A percentile compares a stretch with the other conserved stretches of the same genome.
Evolutionary conservation across 2,888 invertebrate species (phyloP).

Genomic region (Meta bourneti): DNA sequence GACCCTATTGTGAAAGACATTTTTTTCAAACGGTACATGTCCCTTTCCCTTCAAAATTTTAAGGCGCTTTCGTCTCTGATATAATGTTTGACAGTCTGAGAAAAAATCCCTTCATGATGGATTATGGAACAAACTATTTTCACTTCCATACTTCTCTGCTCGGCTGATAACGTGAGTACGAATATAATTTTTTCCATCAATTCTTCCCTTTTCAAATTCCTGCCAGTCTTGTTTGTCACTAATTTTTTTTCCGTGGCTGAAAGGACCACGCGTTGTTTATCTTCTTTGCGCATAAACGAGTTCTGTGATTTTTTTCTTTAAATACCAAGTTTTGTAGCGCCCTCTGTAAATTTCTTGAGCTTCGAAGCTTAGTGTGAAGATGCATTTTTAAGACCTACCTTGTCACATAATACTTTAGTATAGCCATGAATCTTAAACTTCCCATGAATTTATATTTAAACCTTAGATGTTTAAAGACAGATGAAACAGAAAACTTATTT

Average conservation of each 20-base stretch:
- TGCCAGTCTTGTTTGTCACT: constrained; percentile 32
- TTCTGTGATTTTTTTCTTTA: neutral
- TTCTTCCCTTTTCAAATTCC: constrained; percentile 36
- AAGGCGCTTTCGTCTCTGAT: constrained; percentile 50
- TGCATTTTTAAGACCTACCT: too few relatives aligned
- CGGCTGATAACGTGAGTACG: constrained; percentile 49
- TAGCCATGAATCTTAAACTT: too few relatives aligned
- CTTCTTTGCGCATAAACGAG: constrained; percentile 35
- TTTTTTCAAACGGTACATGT: constrained; percentile 27
- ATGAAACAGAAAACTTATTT: too few relatives aligned
- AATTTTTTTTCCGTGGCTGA: constrained; percentile 7
- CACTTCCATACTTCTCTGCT: constrained; percentile 39
- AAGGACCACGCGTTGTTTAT: constrained; percentile 22
- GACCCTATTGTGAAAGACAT: constrained; percentile 8
- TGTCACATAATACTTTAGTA: too few relatives aligned
- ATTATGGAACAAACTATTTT: constrained; percentile 71
- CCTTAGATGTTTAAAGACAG: too few relatives aligned
- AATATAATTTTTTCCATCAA: constrained; percentile 59
- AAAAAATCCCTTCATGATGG: constrained; percentile 69
- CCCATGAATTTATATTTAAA: too few relatives aligned
- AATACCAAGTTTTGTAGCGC: neutral
- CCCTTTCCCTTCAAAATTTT: constrained; percentile 56
- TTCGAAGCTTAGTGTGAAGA: too few relatives aligned
- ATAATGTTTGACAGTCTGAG: constrained; percentile 66
- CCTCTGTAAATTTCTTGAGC: too few relatives aligned